Base-by-base conservation (phyloP, 2,888 invertebrate species). In the Heteropelma amictum region DNA sequence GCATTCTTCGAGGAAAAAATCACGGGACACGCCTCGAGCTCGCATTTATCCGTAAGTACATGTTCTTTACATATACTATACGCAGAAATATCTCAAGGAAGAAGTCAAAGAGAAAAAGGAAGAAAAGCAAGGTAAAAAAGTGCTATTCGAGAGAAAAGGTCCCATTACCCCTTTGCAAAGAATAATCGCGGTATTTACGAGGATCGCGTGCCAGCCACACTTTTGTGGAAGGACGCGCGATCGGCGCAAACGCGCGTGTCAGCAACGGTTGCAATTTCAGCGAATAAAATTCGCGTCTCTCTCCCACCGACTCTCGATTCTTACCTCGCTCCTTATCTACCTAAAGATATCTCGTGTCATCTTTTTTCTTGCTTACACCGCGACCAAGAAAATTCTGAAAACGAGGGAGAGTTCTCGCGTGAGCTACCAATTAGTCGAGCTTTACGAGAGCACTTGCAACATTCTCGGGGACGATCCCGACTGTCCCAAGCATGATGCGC, bases 191-290 rank as follows among this genome's bases (percentile, higher is more conserved):
- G 75, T 75, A 75, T 75, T 75, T 68, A 64, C 53, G 67, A 54
- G 72, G 76, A 80, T 81, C 81, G 81, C 81, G 81, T 82, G 81
- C 82, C 81, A 65, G 74, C 74, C 74, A 73, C 77, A 68, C 78
- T 77, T 78, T 77, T 72, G 61, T 47, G 21, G 56, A 63, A 17
- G 61, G 28, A 60, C 54, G 53, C 70, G 65, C 33, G 61, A 61
- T 53, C 70, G 49, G 51, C 61, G 77, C 69, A 77, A 79, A 79
- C 64, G 74, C 74, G 68, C 75, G 76, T 68, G 77, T 69, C 74
- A 80, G 72, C 77, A 67, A 69, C 64, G 61, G 71, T 80, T 77
- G 73, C 77, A 79, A 56, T 58, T 63, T 58, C 63, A 58, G 38
- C 64, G 23, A 53, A 23, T 72, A 70, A 65, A 54, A n/a, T n/a